Evolutionary conservation across 2,797 vertebrate genomes (phyloP).

Genomic region (Toxotes lorentzi): DNA sequence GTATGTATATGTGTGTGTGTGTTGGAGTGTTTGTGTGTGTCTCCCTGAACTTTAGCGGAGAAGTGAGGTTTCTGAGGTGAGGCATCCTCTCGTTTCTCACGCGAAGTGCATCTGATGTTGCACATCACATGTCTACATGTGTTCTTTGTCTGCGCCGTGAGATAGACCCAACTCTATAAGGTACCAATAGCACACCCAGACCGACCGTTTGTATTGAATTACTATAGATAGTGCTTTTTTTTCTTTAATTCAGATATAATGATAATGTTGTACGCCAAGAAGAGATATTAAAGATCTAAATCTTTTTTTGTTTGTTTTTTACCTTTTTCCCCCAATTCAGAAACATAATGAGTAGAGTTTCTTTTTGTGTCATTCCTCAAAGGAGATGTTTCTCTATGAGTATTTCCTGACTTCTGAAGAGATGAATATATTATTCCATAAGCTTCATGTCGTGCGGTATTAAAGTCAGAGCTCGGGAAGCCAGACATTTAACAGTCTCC

Average conservation of each 20-base stretch:
- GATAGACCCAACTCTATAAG: slow-evolving; percentile 36
- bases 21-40: slow-evolving; percentile 48
- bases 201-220: background rate
- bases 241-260: background rate
- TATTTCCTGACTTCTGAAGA: slow-evolving; percentile 47
- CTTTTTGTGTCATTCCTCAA: slow-evolving; percentile 13
- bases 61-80: slow-evolving; percentile 85
- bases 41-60: slow-evolving; percentile 60
- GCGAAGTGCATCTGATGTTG: slow-evolving; percentile 81
- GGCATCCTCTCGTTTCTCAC: slow-evolving; percentile 79
- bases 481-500: slow-evolving; percentile 68
- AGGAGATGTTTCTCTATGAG: slow-evolving; percentile 14
- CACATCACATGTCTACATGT: slow-evolving; percentile 76
- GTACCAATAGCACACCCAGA: slow-evolving; percentile 28
- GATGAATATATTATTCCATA: slow-evolving; percentile 66
- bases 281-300: slow-evolving; percentile 16
- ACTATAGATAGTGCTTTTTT: slow-evolving; percentile 8
- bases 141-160: slow-evolving; percentile 58
- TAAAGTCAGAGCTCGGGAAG: slow-evolving; percentile 57
- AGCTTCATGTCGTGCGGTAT: slow-evolving; percentile 51
- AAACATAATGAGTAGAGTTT: background rate
- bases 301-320: background rate
- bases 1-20: slow-evolving; percentile 29
- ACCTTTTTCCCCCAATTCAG: background rate
- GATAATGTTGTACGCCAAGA: background rate